These are phyloP conservation scores for Tuberolachnus salignus DNA, from an alignment of 2,888 invertebrate genomes.

Conservation along the genomic window DNA sequence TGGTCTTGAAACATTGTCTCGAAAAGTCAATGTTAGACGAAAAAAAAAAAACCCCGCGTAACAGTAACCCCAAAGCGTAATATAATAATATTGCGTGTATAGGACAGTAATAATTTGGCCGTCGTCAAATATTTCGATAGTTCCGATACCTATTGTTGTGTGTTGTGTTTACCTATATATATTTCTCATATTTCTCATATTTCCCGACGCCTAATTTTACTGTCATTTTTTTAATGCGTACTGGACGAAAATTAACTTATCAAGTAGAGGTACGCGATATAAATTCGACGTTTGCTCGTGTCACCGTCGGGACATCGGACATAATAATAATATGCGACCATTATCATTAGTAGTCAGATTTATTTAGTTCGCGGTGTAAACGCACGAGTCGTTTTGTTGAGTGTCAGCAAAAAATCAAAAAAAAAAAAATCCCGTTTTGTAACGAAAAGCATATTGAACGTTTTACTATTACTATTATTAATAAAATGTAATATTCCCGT, in stretches of 20 bases:
- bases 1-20: too few species aligned
- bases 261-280: neutral
- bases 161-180: too few species aligned
- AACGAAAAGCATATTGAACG: neutral
- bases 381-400: neutral
- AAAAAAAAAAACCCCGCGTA: too few species aligned
- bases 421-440: conserved; percentile 3
- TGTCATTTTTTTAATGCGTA: conserved; percentile 4
- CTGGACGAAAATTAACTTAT: neutral
- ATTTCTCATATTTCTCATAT: neutral
- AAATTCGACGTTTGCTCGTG: neutral
- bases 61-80: too few species aligned
- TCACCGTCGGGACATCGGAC: neutral
- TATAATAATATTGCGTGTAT: too few species aligned
- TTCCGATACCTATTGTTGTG: too few species aligned
- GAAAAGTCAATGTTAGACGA: too few species aligned
- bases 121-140: too few species aligned
- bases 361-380: neutral
- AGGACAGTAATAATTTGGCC: too few species aligned
- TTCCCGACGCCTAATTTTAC: conserved; percentile 3
- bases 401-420: conserved; percentile 1
- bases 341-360: conserved; percentile 20
- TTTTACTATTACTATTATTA: conserved; percentile 2
- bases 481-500: neutral
- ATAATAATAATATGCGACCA: conserved; percentile 13